Evolutionary conservation across 2,888 invertebrate genomes (phyloP).

Genomic region (Drosophila paranaensis): DNA sequence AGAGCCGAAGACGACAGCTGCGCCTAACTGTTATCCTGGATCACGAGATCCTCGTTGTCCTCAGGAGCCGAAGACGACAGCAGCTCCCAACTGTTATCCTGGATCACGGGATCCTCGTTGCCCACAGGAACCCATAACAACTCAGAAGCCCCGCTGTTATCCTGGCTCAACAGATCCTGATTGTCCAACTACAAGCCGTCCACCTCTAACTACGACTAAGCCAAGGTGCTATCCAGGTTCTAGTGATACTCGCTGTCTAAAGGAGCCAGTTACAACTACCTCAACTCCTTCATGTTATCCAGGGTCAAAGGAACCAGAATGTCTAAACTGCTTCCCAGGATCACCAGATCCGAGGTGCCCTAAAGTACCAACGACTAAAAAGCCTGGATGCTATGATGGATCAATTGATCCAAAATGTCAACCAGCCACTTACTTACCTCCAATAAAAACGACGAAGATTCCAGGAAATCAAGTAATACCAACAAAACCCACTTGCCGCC

Average conservation of each 20-base stretch:
- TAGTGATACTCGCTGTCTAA: slow-evolving; percentile 61
- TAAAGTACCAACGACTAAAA: slow-evolving; percentile 44
- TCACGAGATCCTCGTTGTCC: slow-evolving; percentile 74
- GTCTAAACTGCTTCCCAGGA: slow-evolving; percentile 82
- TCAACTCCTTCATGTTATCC: slow-evolving; percentile 25
- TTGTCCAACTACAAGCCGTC: slow-evolving; percentile 12
- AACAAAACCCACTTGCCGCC: slow-evolving; percentile 23
- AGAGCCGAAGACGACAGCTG: too few relatives aligned
- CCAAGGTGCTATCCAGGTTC: slow-evolving; percentile 82
- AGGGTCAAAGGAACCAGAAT: slow-evolving; percentile 79
- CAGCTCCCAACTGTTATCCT: slow-evolving; percentile 14
- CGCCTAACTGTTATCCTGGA: slow-evolving; percentile 63
- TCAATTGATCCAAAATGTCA: slow-evolving; percentile 74
- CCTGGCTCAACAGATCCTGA: slow-evolving; percentile 27
- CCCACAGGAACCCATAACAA: not conserved
- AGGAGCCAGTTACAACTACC: slow-evolving; percentile 37
- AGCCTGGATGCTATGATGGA: slow-evolving; percentile 82
- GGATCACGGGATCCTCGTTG: slow-evolving; percentile 28
- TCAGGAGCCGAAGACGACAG: slow-evolving; percentile 13
- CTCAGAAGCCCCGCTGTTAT: slow-evolving; percentile 9
- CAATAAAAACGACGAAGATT: slow-evolving; percentile 33
- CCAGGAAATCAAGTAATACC: slow-evolving; percentile 34
- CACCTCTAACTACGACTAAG: slow-evolving; percentile 27
- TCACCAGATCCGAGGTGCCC: slow-evolving; percentile 67
- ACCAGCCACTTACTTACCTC: slow-evolving; percentile 54